Evolutionary conservation across 1,140 invertebrate species (phyloP).

Genomic region (Drosophila mayri): DNA sequence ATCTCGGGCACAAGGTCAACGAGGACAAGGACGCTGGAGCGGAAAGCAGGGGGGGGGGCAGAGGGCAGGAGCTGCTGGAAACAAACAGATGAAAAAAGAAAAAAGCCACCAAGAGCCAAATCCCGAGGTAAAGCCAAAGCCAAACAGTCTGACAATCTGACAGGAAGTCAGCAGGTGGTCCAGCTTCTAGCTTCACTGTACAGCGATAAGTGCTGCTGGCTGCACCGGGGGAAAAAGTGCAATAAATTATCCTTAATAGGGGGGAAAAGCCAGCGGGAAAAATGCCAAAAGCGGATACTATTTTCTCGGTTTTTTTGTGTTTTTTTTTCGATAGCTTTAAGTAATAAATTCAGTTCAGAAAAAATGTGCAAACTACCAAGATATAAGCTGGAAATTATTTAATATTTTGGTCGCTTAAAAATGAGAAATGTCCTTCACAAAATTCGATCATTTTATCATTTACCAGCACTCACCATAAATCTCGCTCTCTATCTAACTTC

Average conservation of each 20-base stretch:
- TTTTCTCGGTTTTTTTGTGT: no score
- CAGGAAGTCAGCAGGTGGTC: slow-evolving; percentile 71
- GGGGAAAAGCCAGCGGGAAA: background rate
- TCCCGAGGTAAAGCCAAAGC: slow-evolving; percentile 8
- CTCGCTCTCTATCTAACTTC: background rate
- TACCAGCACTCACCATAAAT: background rate
- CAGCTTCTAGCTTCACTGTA: slow-evolving; percentile 18
- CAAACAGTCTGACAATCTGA: slow-evolving; percentile 37
- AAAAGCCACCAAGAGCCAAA: background rate
- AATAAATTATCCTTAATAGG: slow-evolving; percentile 5
- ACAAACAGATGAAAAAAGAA: background rate
- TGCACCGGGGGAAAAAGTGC: slow-evolving; percentile 16
- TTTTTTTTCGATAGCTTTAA: no score
- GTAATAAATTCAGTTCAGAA: no score
- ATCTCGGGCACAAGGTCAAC: slow-evolving; percentile 69
- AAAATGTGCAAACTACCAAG: no score
- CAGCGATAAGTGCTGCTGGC: slow-evolving; percentile 23
- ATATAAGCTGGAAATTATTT: no score
- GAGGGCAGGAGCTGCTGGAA: background rate
- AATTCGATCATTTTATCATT: background rate
- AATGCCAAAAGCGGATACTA: background rate
- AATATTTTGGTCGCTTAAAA: no score
- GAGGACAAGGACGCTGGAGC: slow-evolving; percentile 58
- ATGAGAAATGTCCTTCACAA: background rate
- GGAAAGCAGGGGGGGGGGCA: background rate